Conservation (phyloP, 1,140 invertebrate genomes). For the Belonocnema kinseyi region DNA sequence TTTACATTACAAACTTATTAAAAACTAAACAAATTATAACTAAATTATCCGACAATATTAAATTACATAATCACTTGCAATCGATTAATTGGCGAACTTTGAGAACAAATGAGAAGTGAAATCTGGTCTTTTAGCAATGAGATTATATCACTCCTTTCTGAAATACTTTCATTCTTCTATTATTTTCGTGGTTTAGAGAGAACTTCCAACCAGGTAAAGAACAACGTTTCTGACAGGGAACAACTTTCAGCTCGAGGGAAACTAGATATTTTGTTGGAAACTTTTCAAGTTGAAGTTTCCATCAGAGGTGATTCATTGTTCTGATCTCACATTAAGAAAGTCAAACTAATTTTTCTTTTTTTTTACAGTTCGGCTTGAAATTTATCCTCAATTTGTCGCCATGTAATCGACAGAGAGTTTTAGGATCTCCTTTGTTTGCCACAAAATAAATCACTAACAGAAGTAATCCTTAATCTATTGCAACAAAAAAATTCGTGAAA, state of each 20-base stretch:
- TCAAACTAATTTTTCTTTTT: constrained; percentile 16
- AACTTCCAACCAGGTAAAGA: neutral
- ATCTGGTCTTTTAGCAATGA: neutral
- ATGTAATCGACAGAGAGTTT: neutral
- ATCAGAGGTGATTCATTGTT: constrained; percentile 17
- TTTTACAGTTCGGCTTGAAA: neutral
- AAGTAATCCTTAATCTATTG: too few relatives aligned
- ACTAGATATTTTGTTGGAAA: constrained; percentile 21
- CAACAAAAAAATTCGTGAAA: too few relatives aligned
- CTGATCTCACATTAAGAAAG: constrained; percentile 18
- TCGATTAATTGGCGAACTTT: too few relatives aligned
- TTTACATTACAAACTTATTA: too few relatives aligned
- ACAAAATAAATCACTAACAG: neutral
- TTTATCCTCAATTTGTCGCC: constrained; percentile 17
- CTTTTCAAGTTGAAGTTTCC: constrained; percentile 17
- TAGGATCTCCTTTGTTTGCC: neutral
- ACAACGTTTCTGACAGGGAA: constrained; percentile 3
- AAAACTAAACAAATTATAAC: too few relatives aligned
- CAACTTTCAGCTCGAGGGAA: neutral
- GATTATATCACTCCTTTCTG: neutral
- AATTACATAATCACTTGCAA: too few relatives aligned
- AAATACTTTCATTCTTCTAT: neutral
- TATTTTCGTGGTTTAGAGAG: constrained; percentile 14
- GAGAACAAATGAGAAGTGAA: neutral
- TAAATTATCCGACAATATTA: too few relatives aligned